A percentile compares a stretch with the other conserved stretches of the same genome.
Conservation (phyloP, 2,888 invertebrate species). For the Therioaphis trifolii region DNA sequence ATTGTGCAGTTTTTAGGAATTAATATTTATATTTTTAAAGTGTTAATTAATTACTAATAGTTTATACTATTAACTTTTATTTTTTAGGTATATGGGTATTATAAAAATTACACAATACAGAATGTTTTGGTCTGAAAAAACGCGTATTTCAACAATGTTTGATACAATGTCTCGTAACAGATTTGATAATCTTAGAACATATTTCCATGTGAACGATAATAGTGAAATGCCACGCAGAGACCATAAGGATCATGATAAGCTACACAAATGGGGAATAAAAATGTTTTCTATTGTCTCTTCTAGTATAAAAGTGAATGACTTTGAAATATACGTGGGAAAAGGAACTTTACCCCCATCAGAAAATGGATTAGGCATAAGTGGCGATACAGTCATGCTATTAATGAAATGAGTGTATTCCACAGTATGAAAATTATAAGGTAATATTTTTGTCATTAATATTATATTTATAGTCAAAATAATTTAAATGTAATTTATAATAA, state of each 20-base stretch:
- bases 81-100: constrained; percentile 4
- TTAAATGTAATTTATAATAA: too few species aligned
- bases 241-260: constrained; percentile 35
- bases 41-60: background rate
- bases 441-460: too few species aligned
- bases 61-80: background rate
- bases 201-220: constrained; percentile 19
- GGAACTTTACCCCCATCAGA: too few species aligned
- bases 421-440: too few species aligned
- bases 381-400: too few species aligned
- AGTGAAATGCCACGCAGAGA: background rate
- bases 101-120: constrained; percentile 23
- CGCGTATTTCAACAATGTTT: background rate
- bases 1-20: constrained; percentile 15
- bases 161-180: constrained; percentile 12
- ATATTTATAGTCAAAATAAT: too few species aligned
- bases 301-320: too few species aligned
- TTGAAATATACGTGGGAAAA: too few species aligned
- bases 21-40: background rate
- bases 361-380: too few species aligned
- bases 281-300: too few species aligned
- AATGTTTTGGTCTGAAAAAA: constrained; percentile 15
- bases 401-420: too few species aligned
- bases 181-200: background rate
- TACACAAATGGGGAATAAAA: constrained; percentile 28